phyloP scores from a whole-genome alignment of 2,113 vertebrate species.

The Nansenia antarctica region DNA sequence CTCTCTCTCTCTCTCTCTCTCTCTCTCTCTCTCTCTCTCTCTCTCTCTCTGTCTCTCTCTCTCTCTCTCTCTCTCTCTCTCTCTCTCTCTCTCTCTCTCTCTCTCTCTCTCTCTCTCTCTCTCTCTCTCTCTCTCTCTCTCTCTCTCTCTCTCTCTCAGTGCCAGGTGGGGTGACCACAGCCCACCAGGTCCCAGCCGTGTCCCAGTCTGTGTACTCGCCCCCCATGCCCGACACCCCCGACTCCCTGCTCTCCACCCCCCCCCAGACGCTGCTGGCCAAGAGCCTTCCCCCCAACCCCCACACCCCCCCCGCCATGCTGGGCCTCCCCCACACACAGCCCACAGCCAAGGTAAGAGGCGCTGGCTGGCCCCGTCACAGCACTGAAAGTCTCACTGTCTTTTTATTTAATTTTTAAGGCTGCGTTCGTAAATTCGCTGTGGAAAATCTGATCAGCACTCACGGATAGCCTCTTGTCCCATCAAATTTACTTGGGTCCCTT shows the following conservation, averaged over 20 bases:
- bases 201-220: slow-evolving; percentile 83
- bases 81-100: neutral
- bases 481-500: no score
- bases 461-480: no score
- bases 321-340: slow-evolving; percentile 79
- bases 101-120: neutral
- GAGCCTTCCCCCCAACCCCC: slow-evolving; percentile 71
- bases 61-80: neutral
- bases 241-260: slow-evolving; percentile 82
- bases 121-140: neutral
- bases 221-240: slow-evolving; percentile 83
- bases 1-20: neutral
- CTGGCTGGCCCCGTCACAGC: neutral
- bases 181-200: slow-evolving; percentile 90
- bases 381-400: no score
- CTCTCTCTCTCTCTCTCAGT: slow-evolving; percentile 28
- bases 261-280: slow-evolving; percentile 84
- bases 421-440: no score
- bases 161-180: slow-evolving; percentile 79
- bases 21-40: neutral
- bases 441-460: no score
- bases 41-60: neutral
- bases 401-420: no score
- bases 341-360: slow-evolving; percentile 67
- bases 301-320: slow-evolving; percentile 67